Evolutionary conservation across 2,797 vertebrate genomes (phyloP), one percentile per base, ranked within the genome.

Genomic region (Brachyalestes nurse): DNA sequence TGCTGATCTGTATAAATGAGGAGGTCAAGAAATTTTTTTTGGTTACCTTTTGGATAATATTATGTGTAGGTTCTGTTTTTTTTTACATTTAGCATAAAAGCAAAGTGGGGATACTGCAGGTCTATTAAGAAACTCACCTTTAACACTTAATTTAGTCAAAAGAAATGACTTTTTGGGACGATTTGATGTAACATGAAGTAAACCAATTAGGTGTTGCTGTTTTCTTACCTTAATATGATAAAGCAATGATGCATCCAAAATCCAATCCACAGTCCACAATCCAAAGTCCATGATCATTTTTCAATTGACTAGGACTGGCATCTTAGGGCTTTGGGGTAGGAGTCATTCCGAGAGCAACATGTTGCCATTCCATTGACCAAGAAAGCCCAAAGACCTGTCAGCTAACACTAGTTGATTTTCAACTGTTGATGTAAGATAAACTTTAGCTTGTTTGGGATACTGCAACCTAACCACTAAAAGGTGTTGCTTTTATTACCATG

Each of bases 381-480:
- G 42, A 80, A 49, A 77, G 75, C 81, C 86, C 75, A 86, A 86
- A 87, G 82, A 87, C 66, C 28, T 77, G 51, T 79, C 77, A 74
- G 65, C 49, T 82, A 72, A 83, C 70, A 78, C 8, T 14, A 45
- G 57, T 65, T 34, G 14, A 78, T 60, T 60, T 82, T 57, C 42
- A 60, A 40, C 10, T 23, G 14, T 78, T 34, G 34, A 34, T 49
- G 19, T 71, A 61, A 60, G 21, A 40, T 58, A 19, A 34, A 53
- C 45, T 23, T 47, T 8, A 14, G 13, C 38, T 71, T 23, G 66
- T 71, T 64, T 49, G 45, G 12, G 61, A 62, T 72, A 19, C 4
- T 72, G 74, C 17, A 42, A 12, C 40, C 57, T 78, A 58, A 69
- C 38, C 42, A 47, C 42, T 42, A 71, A 65, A 73, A 28, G 42